A percentile compares a stretch with the other conserved stretches of the same genome.
phyloP scores from a whole-genome alignment of 2,113 vertebrate species.

The Phaethon lepturus region DNA sequence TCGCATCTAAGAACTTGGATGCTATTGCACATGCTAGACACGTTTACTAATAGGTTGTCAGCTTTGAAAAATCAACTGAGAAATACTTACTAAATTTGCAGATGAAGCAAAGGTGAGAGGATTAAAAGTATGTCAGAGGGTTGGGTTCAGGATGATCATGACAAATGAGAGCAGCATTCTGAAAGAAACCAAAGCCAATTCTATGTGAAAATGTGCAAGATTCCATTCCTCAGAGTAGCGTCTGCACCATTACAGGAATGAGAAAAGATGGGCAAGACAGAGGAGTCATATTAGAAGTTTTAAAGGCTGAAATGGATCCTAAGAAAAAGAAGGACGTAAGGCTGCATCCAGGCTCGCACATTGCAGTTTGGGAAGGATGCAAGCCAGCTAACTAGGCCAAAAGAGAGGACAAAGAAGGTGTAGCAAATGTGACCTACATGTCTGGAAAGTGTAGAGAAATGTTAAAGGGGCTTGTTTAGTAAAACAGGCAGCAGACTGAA shows the following conservation, averaged over 20 bases:
- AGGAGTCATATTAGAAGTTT: not conserved
- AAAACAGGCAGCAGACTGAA: not conserved
- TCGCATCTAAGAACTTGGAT: not conserved
- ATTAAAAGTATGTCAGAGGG: not conserved
- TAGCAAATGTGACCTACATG: not conserved
- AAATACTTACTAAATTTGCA: conserved; percentile 14
- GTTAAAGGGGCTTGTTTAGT: not conserved
- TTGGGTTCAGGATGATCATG: not conserved
- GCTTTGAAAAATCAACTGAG: not conserved
- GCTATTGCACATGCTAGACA: not conserved
- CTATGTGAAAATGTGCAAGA: not conserved
- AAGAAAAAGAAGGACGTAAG: not conserved
- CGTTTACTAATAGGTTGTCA: not conserved
- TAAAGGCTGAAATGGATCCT: not conserved
- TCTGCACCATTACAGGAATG: not conserved
- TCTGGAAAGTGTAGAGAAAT: not conserved
- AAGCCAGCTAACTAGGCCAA: not conserved
- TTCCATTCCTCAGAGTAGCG: not conserved
- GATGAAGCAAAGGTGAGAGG: conserved; percentile 7
- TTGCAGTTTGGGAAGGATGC: not conserved
- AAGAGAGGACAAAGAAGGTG: not conserved
- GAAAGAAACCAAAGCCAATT: not conserved
- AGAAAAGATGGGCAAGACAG: not conserved
- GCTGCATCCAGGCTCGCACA: not conserved
- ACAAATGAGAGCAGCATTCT: conserved; percentile 13